Evolutionary conservation across 2,888 invertebrate genomes (phyloP), one percentile per base, ranked within the genome.

Genomic region (Sesia apiformis): DNA sequence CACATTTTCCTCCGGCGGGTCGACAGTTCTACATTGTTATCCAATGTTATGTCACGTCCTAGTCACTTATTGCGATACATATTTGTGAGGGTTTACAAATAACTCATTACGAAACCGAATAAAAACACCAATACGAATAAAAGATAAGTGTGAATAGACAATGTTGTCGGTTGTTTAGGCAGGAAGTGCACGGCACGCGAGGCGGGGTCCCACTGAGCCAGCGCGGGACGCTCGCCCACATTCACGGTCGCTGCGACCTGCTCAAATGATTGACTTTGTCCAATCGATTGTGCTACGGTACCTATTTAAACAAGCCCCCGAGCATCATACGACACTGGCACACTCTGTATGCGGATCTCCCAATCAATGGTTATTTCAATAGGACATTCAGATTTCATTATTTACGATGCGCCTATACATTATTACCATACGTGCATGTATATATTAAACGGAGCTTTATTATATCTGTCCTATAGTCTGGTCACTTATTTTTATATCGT

Each of bases 191-290:
- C 85, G 64, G 69, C 68, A 69, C 81, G 84, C 81, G 72, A 72
- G 76, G 72, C 81, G 74, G 49, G 67, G 68, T 71, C 67, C 75
- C 78, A 80, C 81, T 80, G 80, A 74, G 67, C 65, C 61, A 60
- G 67, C 64, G 70, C 76, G 74, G 79, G 79, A 75, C 69, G 72
- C 69, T 65, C 59, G 55, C 61, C 58, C 71, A 74, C 74, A 83
- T 86, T 88, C 88, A 89, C 87, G 89, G 88, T 84, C 87, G 84
- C 74, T 60, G 71, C 81, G 82, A 84, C 68, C 74, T 74, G 72
- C 74, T 72, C 78, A 76, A 72, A 83, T 83, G 85, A 87, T 86
- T 84, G 79, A 84, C 81, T 85, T 72, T 80, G 80, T 78, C 84
- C 84, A 84, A 86, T 86, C 84, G 87, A 85, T 82, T 79, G 76